phyloP scores from a whole-genome alignment of 2,797 vertebrate genomes.

The Aselliscus stoliczkanus region DNA sequence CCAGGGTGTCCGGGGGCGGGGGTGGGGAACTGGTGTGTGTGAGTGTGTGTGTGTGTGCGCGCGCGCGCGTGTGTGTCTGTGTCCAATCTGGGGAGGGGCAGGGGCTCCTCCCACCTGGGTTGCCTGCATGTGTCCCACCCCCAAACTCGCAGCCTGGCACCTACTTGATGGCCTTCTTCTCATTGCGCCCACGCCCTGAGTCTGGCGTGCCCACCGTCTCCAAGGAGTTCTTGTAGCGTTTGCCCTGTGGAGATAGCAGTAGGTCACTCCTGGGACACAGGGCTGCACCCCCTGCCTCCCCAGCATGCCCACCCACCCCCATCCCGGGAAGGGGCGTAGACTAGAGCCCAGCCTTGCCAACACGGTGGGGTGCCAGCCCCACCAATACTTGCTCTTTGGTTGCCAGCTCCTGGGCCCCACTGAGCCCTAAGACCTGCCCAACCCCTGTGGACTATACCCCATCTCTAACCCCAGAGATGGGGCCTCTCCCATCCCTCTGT shows the following conservation, averaged over 20 bases:
- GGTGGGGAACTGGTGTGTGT: too few species aligned
- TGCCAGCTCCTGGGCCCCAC: background rate
- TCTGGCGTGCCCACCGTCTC: constrained; percentile 86
- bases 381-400: accelerated
- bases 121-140: background rate
- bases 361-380: background rate
- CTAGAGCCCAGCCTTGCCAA: background rate
- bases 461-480: background rate
- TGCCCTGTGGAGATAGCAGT: constrained; percentile 77
- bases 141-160: constrained; percentile 68
- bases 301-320: background rate
- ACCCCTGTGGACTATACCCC: background rate
- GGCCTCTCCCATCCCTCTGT: background rate
- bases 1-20: too few species aligned
- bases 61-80: too few species aligned
- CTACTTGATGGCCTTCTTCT: constrained; percentile 89
- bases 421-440: background rate
- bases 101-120: background rate
- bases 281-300: background rate
- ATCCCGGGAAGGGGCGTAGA: background rate
- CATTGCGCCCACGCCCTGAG: constrained; percentile 84
- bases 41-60: too few species aligned
- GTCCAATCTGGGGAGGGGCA: background rate
- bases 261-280: background rate
- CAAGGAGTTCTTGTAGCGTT: constrained; percentile 87